Evolutionary conservation across 2,113 vertebrate species (phyloP), one percentile per base, ranked within the genome.

Genomic region (Syngnathus scovelli): DNA sequence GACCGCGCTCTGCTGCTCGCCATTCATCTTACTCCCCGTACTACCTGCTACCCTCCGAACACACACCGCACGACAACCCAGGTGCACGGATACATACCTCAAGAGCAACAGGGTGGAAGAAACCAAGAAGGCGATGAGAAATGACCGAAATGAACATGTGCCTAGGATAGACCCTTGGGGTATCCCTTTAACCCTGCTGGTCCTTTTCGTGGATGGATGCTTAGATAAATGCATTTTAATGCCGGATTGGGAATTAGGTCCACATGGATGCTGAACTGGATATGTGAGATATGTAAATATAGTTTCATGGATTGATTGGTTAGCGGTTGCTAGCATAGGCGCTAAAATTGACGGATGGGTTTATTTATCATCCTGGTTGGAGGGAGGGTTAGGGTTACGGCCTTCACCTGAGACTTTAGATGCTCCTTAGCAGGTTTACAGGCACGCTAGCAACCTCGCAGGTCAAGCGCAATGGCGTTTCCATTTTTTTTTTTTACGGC

Each of bases 31-130:
- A 77, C 78, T 72, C 71, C 72, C 77, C 70, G 68, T 83, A 82
- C 82, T 81, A 90, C 89, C 87, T 90, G 86, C 88, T 89, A 87
- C 87, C 85, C 81, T 12, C 60, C 37, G 75, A 86, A 81, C 27
- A 84, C 76, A 64, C 74, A 76, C 55, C 73, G 58, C 69, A 55
- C 41, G 64, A 33, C 27, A 9, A 2, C 1, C 59, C 6, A 54
- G n/a, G 48, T 49, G 10, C 60, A 27, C 21, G 52, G 52, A 16
- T 83, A 68, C 68, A 76, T 74, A 79, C 70, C 80, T 74, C 66
- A 64, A 62, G 69, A 76, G 78, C 27, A 44, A 74, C 66, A 63
- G 37, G 69, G 61, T 60, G 67, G 54, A 72, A 63, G 23, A n/a
- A 41, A 73, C 69, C 64, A 54, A 70, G 68, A 69, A 78, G 71